A percentile compares a stretch with the other conserved stretches of the same genome.
Conservation (phyloP, 2,888 invertebrate species). For the Biston stratarius region DNA sequence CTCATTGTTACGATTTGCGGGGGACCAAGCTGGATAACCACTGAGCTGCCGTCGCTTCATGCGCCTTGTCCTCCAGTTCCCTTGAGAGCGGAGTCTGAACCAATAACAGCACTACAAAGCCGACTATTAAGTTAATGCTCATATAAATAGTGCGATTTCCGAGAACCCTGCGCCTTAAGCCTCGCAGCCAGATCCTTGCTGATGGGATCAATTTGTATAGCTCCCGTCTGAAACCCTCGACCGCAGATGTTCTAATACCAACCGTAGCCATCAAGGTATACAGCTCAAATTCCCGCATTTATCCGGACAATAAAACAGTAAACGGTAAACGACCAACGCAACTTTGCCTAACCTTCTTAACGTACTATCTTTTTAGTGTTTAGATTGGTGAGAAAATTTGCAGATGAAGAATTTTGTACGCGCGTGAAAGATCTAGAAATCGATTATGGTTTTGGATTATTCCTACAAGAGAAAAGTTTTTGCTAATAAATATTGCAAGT, state of each 20-base stretch:
- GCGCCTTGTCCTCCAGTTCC: conserved; percentile 25
- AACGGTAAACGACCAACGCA: conserved; percentile 63
- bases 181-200: conserved; percentile 55
- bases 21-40: no score
- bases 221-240: conserved; percentile 60
- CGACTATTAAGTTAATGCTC: conserved; percentile 64
- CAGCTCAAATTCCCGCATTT: conserved; percentile 1
- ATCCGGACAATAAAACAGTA: conserved; percentile 64
- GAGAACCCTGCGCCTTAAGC: conserved; percentile 60
- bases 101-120: conserved; percentile 59
- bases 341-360: conserved; percentile 53
- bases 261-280: conserved; percentile 53
- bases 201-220: conserved; percentile 79
- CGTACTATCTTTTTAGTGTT: conserved; percentile 41
- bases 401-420: no score
- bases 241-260: conserved; percentile 56
- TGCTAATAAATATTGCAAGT: no score
- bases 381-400: conserved; percentile 11
- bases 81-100: conserved; percentile 37
- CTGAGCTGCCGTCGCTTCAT: no score
- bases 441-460: no score
- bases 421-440: no score
- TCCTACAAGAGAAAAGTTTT: not conserved
- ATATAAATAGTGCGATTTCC: conserved; percentile 71
- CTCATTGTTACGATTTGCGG: no score